phyloP scores from a whole-genome alignment of 1,140 invertebrate genomes.

The Saxidomus purpurata region DNA sequence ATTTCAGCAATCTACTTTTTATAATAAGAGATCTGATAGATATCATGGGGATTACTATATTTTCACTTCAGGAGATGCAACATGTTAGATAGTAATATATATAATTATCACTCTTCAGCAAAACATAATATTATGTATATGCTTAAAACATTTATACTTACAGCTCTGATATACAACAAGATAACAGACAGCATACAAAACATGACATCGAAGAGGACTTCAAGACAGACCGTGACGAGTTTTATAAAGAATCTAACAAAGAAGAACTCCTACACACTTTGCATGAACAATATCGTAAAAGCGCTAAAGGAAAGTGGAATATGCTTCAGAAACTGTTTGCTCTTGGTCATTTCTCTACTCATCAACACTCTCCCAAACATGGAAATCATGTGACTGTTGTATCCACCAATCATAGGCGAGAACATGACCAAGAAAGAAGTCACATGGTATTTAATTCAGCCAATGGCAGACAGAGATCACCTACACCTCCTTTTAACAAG shows the following conservation, averaged over 20 bases:
- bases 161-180: neutral
- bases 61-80: too few species aligned
- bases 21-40: too few species aligned
- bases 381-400: neutral
- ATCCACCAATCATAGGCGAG: neutral
- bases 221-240: constrained; percentile 48
- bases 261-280: constrained; percentile 34
- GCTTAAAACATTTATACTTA: too few species aligned
- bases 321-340: constrained; percentile 37
- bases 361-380: neutral
- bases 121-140: too few species aligned
- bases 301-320: constrained; percentile 55
- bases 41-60: too few species aligned
- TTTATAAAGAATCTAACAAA: constrained; percentile 37
- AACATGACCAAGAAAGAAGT: neutral
- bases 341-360: constrained; percentile 7
- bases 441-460: neutral
- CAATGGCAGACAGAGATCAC: neutral
- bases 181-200: neutral
- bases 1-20: too few species aligned
- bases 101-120: too few species aligned
- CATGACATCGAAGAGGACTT: constrained; percentile 42
- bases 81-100: too few species aligned
- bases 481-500: neutral
- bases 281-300: constrained; percentile 44